Evolutionary conservation across 1,140 invertebrate genomes (phyloP).

Genomic region (Delia radicum): DNA sequence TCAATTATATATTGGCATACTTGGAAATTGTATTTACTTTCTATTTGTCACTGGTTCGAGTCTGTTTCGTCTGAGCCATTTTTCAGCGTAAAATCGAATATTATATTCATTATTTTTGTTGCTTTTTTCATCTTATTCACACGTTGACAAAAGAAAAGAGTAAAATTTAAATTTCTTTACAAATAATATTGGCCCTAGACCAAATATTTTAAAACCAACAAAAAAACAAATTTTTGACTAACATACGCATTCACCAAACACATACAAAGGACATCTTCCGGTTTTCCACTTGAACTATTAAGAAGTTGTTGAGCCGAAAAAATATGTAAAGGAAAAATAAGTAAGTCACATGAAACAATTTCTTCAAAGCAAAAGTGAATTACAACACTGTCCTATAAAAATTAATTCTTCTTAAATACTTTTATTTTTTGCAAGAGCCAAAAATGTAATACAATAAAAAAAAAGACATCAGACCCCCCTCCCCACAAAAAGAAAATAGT

Average conservation of each 20-base stretch:
- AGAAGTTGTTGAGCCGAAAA: background rate
- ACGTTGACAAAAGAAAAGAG: background rate
- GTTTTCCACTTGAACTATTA: background rate
- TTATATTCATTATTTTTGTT: no score
- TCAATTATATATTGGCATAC: no score
- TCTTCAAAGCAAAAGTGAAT: constrained; percentile 9
- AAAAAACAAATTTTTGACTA: background rate
- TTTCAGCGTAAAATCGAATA: no score
- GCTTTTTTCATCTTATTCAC: no score
- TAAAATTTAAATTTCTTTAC: background rate
- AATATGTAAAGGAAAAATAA: background rate
- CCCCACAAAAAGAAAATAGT: background rate
- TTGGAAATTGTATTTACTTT: no score
- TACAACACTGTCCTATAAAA: background rate
- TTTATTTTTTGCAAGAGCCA: background rate
- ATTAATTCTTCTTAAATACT: background rate
- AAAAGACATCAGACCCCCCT: background rate
- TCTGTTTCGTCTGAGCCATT: no score
- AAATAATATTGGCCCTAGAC: background rate
- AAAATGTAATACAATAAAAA: no score
- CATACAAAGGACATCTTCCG: background rate
- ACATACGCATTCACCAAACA: background rate
- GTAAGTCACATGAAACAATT: background rate
- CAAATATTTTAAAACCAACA: background rate
- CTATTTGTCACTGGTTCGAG: no score